A percentile compares a stretch with the other conserved stretches of the same genome.
Evolutionary conservation across 2,888 invertebrate species (phyloP).

Genomic region (Heteromyza rotundicornis): DNA sequence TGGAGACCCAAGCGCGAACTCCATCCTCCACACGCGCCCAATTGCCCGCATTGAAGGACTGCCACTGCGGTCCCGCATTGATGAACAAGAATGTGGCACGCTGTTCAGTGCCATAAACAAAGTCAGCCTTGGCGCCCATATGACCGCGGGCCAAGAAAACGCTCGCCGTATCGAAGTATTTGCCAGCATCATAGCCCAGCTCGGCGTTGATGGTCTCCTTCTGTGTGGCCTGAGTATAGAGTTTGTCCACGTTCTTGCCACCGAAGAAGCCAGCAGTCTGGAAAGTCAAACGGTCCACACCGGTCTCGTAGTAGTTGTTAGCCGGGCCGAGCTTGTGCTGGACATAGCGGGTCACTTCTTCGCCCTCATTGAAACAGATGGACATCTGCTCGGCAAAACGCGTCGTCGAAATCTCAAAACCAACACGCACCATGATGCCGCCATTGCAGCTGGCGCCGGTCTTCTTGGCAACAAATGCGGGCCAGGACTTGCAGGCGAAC

Average conservation of each 20-base stretch:
- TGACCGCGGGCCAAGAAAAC: slow-evolving; percentile 65
- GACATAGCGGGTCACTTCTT: slow-evolving; percentile 60
- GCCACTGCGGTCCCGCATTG: slow-evolving; percentile 68
- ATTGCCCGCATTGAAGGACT: slow-evolving; percentile 68
- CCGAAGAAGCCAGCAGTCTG: slow-evolving; percentile 56
- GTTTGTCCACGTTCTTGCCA: slow-evolving; percentile 54
- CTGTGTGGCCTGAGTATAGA: slow-evolving; percentile 59
- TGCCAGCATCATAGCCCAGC: slow-evolving; percentile 47
- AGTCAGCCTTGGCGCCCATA: slow-evolving; percentile 65
- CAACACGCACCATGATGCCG: slow-evolving; percentile 57
- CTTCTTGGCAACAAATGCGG: slow-evolving; percentile 49
- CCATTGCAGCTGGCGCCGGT: slow-evolving; percentile 51
- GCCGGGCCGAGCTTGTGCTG: slow-evolving; percentile 58
- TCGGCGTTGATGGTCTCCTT: slow-evolving; percentile 53
- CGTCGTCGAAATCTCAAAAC: slow-evolving; percentile 51
- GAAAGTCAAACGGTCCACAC: slow-evolving; percentile 57
- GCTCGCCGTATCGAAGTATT: slow-evolving; percentile 45
- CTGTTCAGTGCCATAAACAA: slow-evolving; percentile 64
- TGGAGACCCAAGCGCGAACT: slow-evolving; percentile 55
- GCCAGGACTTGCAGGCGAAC: slow-evolving; percentile 56
- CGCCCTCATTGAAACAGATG: slow-evolving; percentile 61
- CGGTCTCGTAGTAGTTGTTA: slow-evolving; percentile 62
- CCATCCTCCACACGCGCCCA: slow-evolving; percentile 66
- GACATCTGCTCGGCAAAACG: slow-evolving; percentile 59
- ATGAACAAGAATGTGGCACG: slow-evolving; percentile 66